These are phyloP conservation scores for Trichogramma evanescens DNA, from an alignment of 2,888 invertebrate species.

Conservation along the genomic window DNA sequence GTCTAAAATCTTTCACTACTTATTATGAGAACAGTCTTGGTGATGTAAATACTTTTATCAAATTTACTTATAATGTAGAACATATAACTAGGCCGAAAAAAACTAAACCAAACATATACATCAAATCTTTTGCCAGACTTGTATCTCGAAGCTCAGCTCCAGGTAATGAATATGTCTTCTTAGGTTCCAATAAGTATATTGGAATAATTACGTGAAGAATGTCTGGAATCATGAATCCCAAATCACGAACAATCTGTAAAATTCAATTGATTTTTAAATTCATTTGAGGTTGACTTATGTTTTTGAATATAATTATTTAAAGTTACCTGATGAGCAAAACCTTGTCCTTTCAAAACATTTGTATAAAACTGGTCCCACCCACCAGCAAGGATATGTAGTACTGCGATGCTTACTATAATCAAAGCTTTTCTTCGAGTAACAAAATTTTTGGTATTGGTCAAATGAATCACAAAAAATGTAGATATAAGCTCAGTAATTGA, in stretches of 20 bases:
- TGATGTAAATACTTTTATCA: conserved; percentile 16
- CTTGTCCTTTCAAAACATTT: conserved; percentile 60
- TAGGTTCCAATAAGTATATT: conserved; percentile 46
- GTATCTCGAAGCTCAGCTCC: conserved; percentile 34
- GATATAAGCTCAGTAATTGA: conserved; percentile 58
- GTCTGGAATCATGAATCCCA: conserved; percentile 64
- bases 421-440: conserved; percentile 54
- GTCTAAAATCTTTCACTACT: not conserved
- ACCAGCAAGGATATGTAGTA: conserved; percentile 57
- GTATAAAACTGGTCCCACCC: conserved; percentile 61
- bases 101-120: conserved; percentile 38
- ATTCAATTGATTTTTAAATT: not conserved
- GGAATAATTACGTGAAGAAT: conserved; percentile 58
- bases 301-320: conserved; percentile 2
- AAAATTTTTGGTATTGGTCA: conserved; percentile 51
- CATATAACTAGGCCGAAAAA: conserved; percentile 40
- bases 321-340: conserved; percentile 58
- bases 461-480: conserved; percentile 53
- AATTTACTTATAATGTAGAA: conserved; percentile 27
- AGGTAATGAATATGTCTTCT: conserved; percentile 34
- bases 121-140: conserved; percentile 37
- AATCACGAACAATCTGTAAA: conserved; percentile 54
- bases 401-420: conserved; percentile 54
- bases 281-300: not conserved
- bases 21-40: conserved; percentile 10